Conservation (phyloP, 1,140 invertebrate genomes). For the Eupristina koningsbergeri region DNA sequence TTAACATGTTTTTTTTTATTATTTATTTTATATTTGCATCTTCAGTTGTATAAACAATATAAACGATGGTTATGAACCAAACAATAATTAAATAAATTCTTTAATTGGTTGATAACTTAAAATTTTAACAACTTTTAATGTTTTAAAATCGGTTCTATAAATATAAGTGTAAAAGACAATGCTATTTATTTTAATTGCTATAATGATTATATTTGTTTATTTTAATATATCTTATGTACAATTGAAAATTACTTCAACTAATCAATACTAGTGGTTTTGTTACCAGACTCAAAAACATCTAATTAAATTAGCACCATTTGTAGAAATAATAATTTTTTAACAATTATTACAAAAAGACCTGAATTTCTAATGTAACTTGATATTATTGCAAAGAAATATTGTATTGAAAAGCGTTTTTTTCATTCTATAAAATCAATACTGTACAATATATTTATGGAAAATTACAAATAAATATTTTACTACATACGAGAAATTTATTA, state of each 20-base stretch:
- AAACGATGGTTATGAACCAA: neutral
- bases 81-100: neutral
- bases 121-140: neutral
- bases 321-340: neutral
- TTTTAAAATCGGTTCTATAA: neutral
- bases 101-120: neutral
- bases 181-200: neutral
- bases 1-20: neutral
- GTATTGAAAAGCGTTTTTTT: neutral
- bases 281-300: neutral
- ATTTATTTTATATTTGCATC: neutral
- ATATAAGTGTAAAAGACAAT: neutral
- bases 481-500: neutral
- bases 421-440: neutral
- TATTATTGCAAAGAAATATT: neutral
- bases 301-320: constrained; percentile 41
- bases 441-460: neutral
- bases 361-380: neutral
- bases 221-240: neutral
- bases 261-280: neutral
- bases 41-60: neutral
- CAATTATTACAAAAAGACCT: constrained; percentile 32
- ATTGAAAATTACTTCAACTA: neutral
- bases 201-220: neutral
- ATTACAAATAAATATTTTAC: neutral